phyloP scores from a whole-genome alignment of 2,888 invertebrate species.

The Drosophila ustulata region DNA sequence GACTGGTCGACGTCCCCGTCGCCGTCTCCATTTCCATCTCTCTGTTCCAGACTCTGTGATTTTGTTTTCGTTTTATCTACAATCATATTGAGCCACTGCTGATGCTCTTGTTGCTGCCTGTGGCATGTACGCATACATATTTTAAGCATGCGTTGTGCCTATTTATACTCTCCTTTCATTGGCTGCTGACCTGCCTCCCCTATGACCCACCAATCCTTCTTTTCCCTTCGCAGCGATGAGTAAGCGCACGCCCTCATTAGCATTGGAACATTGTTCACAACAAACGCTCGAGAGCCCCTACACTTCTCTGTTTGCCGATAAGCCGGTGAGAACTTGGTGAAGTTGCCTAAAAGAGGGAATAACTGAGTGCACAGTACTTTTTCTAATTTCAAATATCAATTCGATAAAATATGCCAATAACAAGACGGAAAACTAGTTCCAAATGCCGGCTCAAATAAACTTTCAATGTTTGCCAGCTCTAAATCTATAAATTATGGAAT shows the following conservation, averaged over 20 bases:
- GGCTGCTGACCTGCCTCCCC: constrained; percentile 37
- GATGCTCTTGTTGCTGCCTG: constrained; percentile 13
- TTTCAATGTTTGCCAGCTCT: constrained; percentile 54
- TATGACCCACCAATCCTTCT: background rate
- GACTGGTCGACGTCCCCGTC: constrained; percentile 23
- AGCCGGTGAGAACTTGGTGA: constrained; percentile 45
- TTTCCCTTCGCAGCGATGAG: constrained; percentile 30
- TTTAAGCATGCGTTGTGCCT: constrained; percentile 62
- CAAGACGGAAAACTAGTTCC: constrained; percentile 45
- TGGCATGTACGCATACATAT: constrained; percentile 48
- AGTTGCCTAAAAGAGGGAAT: background rate
- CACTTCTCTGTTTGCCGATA: constrained; percentile 34
- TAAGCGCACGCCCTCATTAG: constrained; percentile 60
- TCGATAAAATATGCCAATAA: constrained; percentile 1
- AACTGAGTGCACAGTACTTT: background rate
- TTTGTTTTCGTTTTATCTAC: constrained; percentile 37
- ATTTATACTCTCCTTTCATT: constrained; percentile 63
- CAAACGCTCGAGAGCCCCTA: constrained; percentile 50
- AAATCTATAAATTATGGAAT: constrained; percentile 67
- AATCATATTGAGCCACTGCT: constrained; percentile 38
- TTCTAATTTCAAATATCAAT: background rate
- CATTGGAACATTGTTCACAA: constrained; percentile 56
- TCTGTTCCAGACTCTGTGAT: constrained; percentile 3
- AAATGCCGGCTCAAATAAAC: constrained; percentile 55
- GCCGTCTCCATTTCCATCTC: constrained; percentile 11